Conservation (phyloP, 35 echinoderm and acorn worm genomes). For the Eucidaris tribuloides region DNA sequence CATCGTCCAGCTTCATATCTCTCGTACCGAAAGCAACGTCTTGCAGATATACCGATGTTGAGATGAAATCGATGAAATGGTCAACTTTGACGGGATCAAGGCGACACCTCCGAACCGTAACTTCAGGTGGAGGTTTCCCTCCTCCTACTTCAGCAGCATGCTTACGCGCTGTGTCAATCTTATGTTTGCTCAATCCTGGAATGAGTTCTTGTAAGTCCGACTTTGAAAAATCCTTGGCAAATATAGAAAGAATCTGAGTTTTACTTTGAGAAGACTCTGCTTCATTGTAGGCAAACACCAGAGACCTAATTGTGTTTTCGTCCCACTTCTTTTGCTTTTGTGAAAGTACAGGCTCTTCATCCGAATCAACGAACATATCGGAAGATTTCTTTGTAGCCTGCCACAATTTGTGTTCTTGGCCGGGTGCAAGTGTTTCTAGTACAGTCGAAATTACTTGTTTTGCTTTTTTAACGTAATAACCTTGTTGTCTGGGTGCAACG, state of each 20-base stretch:
- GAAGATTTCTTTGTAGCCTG: not conserved
- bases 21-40: slow-evolving; percentile 36
- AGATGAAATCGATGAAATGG: slow-evolving; percentile 37
- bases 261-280: slow-evolving; percentile 3
- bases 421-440: not conserved
- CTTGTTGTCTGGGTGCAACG: not conserved
- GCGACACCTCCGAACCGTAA: not conserved
- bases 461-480: not conserved
- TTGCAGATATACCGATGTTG: slow-evolving; percentile 1
- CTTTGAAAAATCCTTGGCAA: slow-evolving; percentile 33
- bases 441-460: not conserved
- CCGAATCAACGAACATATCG: not conserved
- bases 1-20: slow-evolving; percentile 5
- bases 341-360: not conserved
- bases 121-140: not conserved
- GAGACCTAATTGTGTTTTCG: not conserved
- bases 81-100: slow-evolving; percentile 21
- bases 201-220: slow-evolving; percentile 5
- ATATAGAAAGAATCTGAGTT: slow-evolving; percentile 16
- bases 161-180: not conserved
- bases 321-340: slow-evolving; percentile 15
- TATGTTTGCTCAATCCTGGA: not conserved
- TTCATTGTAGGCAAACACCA: slow-evolving; percentile 6
- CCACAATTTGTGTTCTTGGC: not conserved
- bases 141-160: not conserved